Base-by-base conservation (phyloP, 2,888 invertebrate genomes). In the Diaprepes abbreviatus region DNA sequence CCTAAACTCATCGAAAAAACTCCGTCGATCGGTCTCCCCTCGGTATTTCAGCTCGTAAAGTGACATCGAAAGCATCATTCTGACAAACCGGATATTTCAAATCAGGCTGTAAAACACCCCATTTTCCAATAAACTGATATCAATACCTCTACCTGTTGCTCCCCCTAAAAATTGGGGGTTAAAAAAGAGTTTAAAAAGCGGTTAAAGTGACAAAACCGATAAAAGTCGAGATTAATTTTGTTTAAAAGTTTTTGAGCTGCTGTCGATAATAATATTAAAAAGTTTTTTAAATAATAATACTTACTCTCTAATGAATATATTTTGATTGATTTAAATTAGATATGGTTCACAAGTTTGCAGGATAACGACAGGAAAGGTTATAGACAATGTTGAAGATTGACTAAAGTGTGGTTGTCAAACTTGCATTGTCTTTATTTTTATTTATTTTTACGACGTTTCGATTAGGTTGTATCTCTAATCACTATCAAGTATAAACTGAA, bases 121-220 rank as follows among this genome's bases (percentile, higher is more conserved):
- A 83, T 83, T 84, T 83, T 83, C 84, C 84, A 84, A 84, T 84
- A 84, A 84, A 83, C 83, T 82, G 83, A 83, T 84, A 84, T 83
- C 84, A 83, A 84, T 84, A 84, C 81, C 82, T 79, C 36, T 63
- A 84, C 84, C 84, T 84, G 84, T 84, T 84, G 84, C 71, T 63
- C 36, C 66, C 65, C 70, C 55, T 36, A 62, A 62, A 82, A 79
- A 76, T 74, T 70, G 77, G 75, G 78, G 73, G 71, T 75, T 73
- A 76, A 79, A 79, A 79, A 73, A 71, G 62, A 14, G 19, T 48
- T 45, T 48, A 62, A 62, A 62, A 14, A 7, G 36, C 21, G 62
- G 17, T 24, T 14, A 50, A 35, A 35, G 62, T 48, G 50, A 62
- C 62, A 48, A 28, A 28, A 24, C 50, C 38, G 36, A 55, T 55